phyloP scores from a whole-genome alignment of 2,888 invertebrate genomes.

The Leptodirus hochenwartii region DNA sequence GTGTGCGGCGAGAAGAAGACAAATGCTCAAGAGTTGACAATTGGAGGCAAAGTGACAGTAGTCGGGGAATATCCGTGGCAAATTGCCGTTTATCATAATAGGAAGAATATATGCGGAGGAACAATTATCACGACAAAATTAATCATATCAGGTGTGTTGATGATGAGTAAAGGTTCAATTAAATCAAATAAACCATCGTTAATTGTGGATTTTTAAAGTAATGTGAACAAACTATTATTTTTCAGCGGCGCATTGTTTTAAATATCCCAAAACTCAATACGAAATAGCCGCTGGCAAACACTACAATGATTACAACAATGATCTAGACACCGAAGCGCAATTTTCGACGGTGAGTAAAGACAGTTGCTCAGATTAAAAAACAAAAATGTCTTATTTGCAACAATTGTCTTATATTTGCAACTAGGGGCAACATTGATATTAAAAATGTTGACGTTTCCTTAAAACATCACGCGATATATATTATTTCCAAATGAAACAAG shows the following conservation, averaged over 20 bases:
- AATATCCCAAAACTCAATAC: slow-evolving; percentile 2
- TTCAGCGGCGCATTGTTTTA: slow-evolving; percentile 18
- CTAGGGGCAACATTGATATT: no score
- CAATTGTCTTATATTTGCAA: no score
- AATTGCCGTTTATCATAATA: slow-evolving; percentile 16
- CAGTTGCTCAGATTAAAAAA: no score
- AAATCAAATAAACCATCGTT: no score
- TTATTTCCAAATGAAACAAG: no score
- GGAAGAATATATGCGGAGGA: slow-evolving; percentile 18
- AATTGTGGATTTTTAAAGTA: no score
- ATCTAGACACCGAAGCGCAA: slow-evolving; percentile 14
- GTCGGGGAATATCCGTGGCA: slow-evolving; percentile 23
- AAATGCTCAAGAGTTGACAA: slow-evolving; percentile 16
- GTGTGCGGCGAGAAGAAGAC: slow-evolving; percentile 22
- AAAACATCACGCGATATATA: no score
- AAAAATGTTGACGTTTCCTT: no score
- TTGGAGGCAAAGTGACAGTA: slow-evolving; percentile 16
- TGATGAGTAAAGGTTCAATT: not conserved
- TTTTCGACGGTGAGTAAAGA: slow-evolving; percentile 8
- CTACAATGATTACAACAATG: slow-evolving; percentile 17
- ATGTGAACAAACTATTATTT: no score
- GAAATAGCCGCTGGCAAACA: slow-evolving; percentile 21
- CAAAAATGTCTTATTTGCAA: no score
- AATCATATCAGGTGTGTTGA: slow-evolving; percentile 18
- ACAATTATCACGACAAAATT: slow-evolving; percentile 18